Conservation (phyloP, 2,888 invertebrate genomes). For the Polydesmus complanatus region DNA sequence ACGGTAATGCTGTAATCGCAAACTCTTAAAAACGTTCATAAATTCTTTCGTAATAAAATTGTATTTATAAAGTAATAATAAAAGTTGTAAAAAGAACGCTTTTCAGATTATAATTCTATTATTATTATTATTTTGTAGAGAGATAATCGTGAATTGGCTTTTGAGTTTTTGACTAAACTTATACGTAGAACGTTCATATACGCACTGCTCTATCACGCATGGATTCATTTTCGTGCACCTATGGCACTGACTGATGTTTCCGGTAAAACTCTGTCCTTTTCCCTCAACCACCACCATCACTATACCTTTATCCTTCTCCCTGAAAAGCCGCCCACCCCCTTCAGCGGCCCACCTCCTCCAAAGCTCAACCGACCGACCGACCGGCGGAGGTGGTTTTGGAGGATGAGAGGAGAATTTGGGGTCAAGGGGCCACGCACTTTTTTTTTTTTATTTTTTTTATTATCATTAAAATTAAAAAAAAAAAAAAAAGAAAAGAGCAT, state of each 20-base stretch:
- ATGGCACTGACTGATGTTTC: slow-evolving; percentile 7
- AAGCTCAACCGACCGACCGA: background rate
- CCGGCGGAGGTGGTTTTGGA: background rate
- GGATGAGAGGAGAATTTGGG: background rate
- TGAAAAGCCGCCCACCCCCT: background rate
- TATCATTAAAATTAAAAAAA: no score
- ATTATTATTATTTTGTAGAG: no score
- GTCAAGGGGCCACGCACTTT: background rate
- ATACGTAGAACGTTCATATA: no score
- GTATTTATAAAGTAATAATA: no score
- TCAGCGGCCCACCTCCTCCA: background rate
- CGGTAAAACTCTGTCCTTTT: background rate
- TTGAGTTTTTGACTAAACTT: no score
- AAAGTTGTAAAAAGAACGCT: no score
- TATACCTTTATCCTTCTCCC: background rate
- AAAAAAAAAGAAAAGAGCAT: background rate
- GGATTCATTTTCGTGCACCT: background rate
- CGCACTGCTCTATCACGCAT: background rate
- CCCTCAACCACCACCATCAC: background rate
- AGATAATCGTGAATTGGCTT: no score
- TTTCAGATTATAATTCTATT: no score
- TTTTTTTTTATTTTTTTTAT: background rate
- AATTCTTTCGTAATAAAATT: no score
- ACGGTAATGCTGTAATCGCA: no score
- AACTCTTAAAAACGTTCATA: no score